A percentile compares a stretch with the other conserved stretches of the same genome.
phyloP scores from a whole-genome alignment of 2,888 invertebrate genomes.

The Tortrix viridana region DNA sequence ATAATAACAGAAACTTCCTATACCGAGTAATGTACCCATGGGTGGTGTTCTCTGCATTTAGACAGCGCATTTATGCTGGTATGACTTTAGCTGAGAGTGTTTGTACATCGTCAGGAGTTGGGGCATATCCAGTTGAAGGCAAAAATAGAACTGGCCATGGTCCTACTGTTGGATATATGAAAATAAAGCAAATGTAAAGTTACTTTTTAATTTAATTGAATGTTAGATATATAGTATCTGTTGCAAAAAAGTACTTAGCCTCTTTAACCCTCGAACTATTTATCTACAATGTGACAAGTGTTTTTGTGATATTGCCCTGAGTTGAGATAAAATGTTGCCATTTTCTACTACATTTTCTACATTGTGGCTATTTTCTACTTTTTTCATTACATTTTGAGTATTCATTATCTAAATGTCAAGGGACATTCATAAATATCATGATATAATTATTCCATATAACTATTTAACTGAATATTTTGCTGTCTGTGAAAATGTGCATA shows the following conservation, averaged over 20 bases:
- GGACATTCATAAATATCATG: no score
- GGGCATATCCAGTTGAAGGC: constrained; percentile 92
- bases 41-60: constrained; percentile 94
- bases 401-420: no score
- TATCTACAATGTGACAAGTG: no score
- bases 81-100: constrained; percentile 96
- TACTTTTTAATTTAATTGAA: neutral
- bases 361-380: neutral
- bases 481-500: no score
- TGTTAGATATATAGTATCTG: no score
- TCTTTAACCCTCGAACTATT: no score
- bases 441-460: no score
- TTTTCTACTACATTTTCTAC: rapidly evolving
- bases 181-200: constrained; percentile 83
- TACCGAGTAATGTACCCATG: constrained; percentile 94
- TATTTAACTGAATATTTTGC: no score
- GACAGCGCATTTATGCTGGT: constrained; percentile 95
- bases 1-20: constrained; percentile 87
- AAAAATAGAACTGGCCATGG: constrained; percentile 92
- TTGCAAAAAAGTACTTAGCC: no score
- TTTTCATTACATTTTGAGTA: no score
- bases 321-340: no score
- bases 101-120: constrained; percentile 95
- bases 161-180: constrained; percentile 89
- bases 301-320: no score